These are phyloP conservation scores for Microcebus jonahi DNA, from an alignment of 2,113 vertebrate genomes.

Conservation along the genomic window DNA sequence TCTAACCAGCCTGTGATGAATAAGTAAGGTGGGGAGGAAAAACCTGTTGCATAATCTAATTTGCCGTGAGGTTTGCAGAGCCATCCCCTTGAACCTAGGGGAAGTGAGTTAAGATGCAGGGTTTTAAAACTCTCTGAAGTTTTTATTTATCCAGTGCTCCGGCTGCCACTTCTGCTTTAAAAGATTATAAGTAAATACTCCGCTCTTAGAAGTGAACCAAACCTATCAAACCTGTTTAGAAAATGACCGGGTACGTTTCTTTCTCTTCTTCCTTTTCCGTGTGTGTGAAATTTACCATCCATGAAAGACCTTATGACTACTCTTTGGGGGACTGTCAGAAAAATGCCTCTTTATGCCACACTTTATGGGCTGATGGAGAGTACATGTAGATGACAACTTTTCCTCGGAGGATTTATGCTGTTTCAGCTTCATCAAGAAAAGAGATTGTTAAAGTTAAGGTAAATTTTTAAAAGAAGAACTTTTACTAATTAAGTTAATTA, in stretches of 20 bases:
- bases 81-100: constrained; percentile 25
- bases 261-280: background rate
- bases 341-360: constrained; percentile 21
- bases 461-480: constrained; percentile 15
- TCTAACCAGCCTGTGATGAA: constrained; percentile 30
- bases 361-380: background rate
- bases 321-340: constrained; percentile 37
- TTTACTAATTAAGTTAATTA: background rate
- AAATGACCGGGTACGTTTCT: constrained; percentile 77
- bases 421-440: constrained; percentile 13
- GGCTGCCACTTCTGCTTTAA: constrained; percentile 60
- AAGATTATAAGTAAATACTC: constrained; percentile 69
- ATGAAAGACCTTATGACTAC: background rate
- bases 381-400: background rate
- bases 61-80: constrained; percentile 46
- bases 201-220: constrained; percentile 41
- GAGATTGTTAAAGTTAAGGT: background rate
- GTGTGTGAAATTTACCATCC: background rate
- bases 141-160: constrained; percentile 59
- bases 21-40: constrained; percentile 39
- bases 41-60: constrained; percentile 77
- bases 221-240: constrained; percentile 76
- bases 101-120: constrained; percentile 67
- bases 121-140: constrained; percentile 62
- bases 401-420: background rate